Percentiles rank a stretch among this genome's conserved stretches.
These are phyloP conservation scores for Caenorhabditis doughertyi DNA, from an alignment of 2,888 invertebrate species.

Conservation along the genomic window DNA sequence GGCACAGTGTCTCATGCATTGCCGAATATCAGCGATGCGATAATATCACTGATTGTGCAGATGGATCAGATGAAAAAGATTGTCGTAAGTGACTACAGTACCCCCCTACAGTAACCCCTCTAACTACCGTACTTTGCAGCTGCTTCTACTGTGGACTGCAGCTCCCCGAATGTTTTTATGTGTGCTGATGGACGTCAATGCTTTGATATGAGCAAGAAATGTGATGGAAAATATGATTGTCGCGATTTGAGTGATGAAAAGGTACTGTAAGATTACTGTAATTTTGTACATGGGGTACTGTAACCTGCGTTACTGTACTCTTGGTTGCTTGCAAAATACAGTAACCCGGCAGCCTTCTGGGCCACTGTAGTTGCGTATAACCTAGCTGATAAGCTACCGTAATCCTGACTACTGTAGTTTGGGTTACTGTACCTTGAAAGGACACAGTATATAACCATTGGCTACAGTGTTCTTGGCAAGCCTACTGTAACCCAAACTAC, in stretches of 20 bases:
- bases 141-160: conserved; percentile 71
- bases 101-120: not conserved
- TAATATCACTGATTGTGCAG: conserved; percentile 95
- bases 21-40: conserved; percentile 95
- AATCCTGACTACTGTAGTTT: too few relatives aligned
- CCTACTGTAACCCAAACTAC: too few relatives aligned
- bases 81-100: conserved; percentile 89
- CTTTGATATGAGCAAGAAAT: conserved; percentile 91
- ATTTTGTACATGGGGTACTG: not conserved
- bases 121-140: too few relatives aligned
- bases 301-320: not conserved
- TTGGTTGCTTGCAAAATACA: too few relatives aligned
- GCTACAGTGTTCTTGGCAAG: too few relatives aligned
- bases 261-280: too few relatives aligned
- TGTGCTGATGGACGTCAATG: conserved; percentile 90
- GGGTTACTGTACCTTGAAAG: too few relatives aligned
- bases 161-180: conserved; percentile 86
- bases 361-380: too few relatives aligned
- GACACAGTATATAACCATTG: too few relatives aligned
- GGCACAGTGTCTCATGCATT: conserved; percentile 95
- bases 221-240: conserved; percentile 94
- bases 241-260: conserved; percentile 88
- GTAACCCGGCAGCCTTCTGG: too few relatives aligned
- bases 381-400: too few relatives aligned
- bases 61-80: conserved; percentile 93